Conservation (phyloP, 2,797 vertebrate genomes). For the Octomys mimax region DNA sequence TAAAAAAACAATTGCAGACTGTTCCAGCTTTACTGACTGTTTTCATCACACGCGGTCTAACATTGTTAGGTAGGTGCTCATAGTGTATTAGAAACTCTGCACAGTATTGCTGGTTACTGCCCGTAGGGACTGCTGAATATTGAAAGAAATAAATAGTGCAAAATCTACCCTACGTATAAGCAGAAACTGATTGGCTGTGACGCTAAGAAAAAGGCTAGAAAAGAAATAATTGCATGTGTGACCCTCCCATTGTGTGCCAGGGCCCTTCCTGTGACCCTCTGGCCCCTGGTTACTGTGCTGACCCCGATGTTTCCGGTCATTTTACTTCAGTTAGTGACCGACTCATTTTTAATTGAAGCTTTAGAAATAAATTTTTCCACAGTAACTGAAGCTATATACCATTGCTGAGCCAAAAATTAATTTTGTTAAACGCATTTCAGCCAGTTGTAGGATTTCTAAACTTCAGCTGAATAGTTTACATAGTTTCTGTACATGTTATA, state of each 20-base stretch:
- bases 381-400: constrained; percentile 52
- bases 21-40: constrained; percentile 49
- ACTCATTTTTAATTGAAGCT: constrained; percentile 37
- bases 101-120: constrained; percentile 61
- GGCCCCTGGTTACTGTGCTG: constrained; percentile 34
- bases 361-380: constrained; percentile 58
- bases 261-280: background rate
- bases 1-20: constrained; percentile 43
- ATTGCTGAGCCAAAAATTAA: background rate
- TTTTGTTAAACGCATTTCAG: constrained; percentile 32
- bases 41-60: constrained; percentile 69
- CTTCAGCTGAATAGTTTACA: background rate
- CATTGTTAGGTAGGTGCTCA: constrained; percentile 58
- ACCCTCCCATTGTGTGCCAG: background rate
- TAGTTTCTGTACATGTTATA: background rate
- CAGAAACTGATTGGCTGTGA: constrained; percentile 30
- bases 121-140: constrained; percentile 73
- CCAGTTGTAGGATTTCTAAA: constrained; percentile 14
- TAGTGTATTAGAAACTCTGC: constrained; percentile 45
- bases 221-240: constrained; percentile 31
- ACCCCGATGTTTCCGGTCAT: constrained; percentile 32
- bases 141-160: constrained; percentile 77
- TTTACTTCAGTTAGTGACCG: constrained; percentile 22
- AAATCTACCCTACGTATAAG: constrained; percentile 58
- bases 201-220: constrained; percentile 49